phyloP scores from a whole-genome alignment of 2,797 vertebrate species.

The Artibeus lituratus region DNA sequence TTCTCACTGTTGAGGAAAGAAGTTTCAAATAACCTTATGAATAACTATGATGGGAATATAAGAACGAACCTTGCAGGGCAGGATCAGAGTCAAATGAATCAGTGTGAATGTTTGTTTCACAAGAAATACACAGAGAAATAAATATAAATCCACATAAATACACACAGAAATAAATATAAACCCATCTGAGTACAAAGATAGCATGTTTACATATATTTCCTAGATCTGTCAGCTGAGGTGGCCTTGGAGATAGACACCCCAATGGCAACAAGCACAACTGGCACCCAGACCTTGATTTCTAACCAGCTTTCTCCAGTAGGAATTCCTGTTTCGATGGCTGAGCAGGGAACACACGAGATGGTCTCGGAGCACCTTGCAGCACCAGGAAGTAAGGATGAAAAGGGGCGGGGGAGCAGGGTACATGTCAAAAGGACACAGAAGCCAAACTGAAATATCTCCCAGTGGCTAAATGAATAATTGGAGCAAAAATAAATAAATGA shows the following conservation, averaged over 20 bases:
- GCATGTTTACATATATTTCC: not conserved
- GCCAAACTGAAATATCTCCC: not conserved
- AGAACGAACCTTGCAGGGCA: not conserved
- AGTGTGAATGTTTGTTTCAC: not conserved
- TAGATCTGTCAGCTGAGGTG: not conserved
- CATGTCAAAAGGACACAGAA: not conserved
- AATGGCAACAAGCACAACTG: not conserved
- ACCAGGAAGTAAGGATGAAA: not conserved
- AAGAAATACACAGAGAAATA: not conserved
- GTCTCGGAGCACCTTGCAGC: too few relatives aligned
- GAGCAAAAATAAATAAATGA: not conserved
- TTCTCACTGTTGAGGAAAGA: not conserved
- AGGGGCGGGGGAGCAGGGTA: not conserved
- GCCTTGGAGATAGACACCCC: not conserved
- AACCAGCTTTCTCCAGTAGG: not conserved
- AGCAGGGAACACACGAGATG: not conserved
- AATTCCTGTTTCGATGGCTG: not conserved
- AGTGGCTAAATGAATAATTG: not conserved
- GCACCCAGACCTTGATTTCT: not conserved
- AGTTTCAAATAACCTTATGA: not conserved
- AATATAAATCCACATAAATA: not conserved
- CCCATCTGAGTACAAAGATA: not conserved
- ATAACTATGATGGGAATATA: not conserved
- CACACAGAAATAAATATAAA: not conserved
- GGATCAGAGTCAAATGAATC: not conserved